Evolutionary conservation across 2,888 invertebrate species (phyloP).

Genomic region (Ormyrus labotus): DNA sequence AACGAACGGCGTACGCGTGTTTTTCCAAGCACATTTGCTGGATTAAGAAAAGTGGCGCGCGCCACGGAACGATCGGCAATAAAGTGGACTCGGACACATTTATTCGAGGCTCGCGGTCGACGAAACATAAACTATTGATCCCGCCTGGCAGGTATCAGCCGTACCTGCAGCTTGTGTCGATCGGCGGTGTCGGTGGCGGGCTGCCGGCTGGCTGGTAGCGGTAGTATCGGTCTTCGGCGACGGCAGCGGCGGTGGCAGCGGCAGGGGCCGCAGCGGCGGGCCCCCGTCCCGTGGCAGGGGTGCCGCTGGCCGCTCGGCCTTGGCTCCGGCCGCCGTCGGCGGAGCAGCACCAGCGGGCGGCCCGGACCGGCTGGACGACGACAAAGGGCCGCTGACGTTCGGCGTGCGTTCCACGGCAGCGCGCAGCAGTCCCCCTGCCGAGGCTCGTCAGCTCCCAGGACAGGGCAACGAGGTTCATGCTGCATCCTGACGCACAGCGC

Average conservation of each 20-base stretch:
- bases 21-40: too few species aligned
- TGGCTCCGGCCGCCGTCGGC: neutral
- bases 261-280: neutral
- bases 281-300: neutral
- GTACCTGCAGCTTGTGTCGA: conserved; percentile 36
- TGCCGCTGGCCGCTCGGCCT: too few species aligned
- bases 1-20: too few species aligned
- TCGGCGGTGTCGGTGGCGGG: conserved; percentile 7
- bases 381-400: conserved; percentile 52
- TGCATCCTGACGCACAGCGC: conserved; percentile 72
- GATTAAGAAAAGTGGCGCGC: too few species aligned
- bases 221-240: too few species aligned
- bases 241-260: neutral
- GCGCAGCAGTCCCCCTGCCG: conserved; percentile 68
- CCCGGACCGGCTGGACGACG: conserved; percentile 52
- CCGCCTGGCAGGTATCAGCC: neutral
- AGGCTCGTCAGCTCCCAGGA: conserved; percentile 73
- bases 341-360: neutral
- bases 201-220: neutral
- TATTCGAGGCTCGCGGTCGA: too few species aligned
- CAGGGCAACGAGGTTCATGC: conserved; percentile 74
- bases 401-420: conserved; percentile 53
- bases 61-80: too few species aligned
- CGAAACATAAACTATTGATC: too few species aligned
- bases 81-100: too few species aligned